A percentile compares a stretch with the other conserved stretches of the same genome.
Conservation (phyloP, 2,113 vertebrate genomes). For the Heteronetta atricapilla region DNA sequence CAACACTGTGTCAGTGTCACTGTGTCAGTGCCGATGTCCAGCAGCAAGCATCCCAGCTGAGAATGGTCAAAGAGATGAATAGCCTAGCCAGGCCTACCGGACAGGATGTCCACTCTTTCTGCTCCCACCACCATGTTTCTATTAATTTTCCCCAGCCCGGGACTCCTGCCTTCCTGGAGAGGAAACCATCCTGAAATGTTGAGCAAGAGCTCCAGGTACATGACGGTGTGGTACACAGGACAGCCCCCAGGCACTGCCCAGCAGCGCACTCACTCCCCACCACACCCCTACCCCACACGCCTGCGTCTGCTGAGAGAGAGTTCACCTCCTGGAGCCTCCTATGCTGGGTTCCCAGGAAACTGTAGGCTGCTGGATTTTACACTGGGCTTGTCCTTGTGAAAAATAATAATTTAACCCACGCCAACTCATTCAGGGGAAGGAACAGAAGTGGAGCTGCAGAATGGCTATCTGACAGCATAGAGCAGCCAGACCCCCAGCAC, state of each 20-base stretch:
- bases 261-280: neutral
- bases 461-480: neutral
- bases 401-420: neutral
- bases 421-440: neutral
- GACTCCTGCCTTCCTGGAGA: neutral
- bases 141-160: neutral
- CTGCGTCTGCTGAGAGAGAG: accelerated
- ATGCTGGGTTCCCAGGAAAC: neutral
- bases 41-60: accelerated
- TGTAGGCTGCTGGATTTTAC: neutral
- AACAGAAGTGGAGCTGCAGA: neutral
- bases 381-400: neutral
- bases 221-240: neutral
- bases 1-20: too few relatives aligned
- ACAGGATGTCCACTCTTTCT: neutral
- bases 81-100: neutral
- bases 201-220: neutral
- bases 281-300: neutral
- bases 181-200: neutral
- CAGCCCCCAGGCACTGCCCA: neutral
- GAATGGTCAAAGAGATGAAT: neutral
- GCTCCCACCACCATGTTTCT: neutral
- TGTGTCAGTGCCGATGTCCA: neutral
- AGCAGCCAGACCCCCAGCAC: neutral
- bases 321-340: neutral